Evolutionary conservation across 2,113 vertebrate genomes (phyloP).

Genomic region (Chionis minor): DNA sequence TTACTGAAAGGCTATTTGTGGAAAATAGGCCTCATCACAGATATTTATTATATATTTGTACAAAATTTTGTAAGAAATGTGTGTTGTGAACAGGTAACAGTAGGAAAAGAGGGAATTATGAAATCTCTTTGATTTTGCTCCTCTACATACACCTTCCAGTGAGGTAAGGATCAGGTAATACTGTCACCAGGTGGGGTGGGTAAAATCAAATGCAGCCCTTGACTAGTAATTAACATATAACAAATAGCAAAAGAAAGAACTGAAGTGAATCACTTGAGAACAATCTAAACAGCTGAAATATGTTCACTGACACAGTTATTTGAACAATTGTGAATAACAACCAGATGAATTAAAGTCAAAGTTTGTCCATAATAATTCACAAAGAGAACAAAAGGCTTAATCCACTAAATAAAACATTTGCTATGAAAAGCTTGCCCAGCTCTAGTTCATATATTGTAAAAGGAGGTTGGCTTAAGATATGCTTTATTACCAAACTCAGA

Average conservation of each 20-base stretch:
- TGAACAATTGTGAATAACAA: constrained; percentile 61
- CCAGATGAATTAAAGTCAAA: constrained; percentile 49
- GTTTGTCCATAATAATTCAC: constrained; percentile 62
- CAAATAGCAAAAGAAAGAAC: constrained; percentile 39
- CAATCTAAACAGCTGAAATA: constrained; percentile 61
- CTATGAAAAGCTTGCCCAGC: constrained; percentile 16
- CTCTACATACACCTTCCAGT: background rate
- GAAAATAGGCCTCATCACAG: background rate
- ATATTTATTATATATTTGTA: background rate
- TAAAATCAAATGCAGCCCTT: background rate
- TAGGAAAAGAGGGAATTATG: background rate
- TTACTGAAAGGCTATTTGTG: background rate
- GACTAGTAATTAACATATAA: constrained; percentile 14
- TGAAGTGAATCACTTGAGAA: constrained; percentile 42
- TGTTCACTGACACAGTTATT: constrained; percentile 49
- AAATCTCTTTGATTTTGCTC: background rate
- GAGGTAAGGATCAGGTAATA: background rate
- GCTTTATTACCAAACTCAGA: constrained; percentile 35
- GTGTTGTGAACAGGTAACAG: background rate
- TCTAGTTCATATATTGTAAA: constrained; percentile 17
- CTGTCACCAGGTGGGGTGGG: background rate
- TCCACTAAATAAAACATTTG: constrained; percentile 49
- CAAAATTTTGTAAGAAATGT: background rate
- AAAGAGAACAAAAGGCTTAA: constrained; percentile 55
- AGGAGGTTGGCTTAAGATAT: constrained; percentile 26